Evolutionary conservation across 1,140 invertebrate species (phyloP).

Genomic region (Aethina tumida): DNA sequence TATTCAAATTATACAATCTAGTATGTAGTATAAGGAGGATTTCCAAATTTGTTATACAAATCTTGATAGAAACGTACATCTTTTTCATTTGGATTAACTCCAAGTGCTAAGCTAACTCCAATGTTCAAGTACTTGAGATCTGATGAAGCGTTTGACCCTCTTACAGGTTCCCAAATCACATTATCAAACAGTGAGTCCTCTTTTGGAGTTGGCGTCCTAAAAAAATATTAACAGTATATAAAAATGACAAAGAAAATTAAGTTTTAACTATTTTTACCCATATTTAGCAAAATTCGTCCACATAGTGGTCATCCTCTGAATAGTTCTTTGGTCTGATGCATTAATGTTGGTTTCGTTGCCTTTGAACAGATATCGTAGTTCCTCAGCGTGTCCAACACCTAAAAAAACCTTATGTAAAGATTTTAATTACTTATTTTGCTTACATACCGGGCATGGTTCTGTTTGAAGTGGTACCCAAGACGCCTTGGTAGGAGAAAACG

Average conservation of each 20-base stretch:
- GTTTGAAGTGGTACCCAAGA: slow-evolving; percentile 8
- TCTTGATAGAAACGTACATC: too few species aligned
- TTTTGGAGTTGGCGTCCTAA: too few species aligned
- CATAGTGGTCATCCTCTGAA: slow-evolving; percentile 15
- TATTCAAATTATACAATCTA: too few species aligned
- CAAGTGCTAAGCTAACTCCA: too few species aligned
- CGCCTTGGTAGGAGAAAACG: slow-evolving; percentile 15
- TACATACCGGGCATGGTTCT: slow-evolving; percentile 5
- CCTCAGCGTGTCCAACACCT: slow-evolving; percentile 14
- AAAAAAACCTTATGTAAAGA: slow-evolving; percentile 7
- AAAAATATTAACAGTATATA: not conserved
- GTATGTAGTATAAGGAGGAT: too few species aligned
- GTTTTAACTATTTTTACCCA: slow-evolving; percentile 12
- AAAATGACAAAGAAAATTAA: not conserved
- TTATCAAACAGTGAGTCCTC: too few species aligned
- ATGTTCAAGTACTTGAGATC: too few species aligned
- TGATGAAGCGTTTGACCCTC: too few species aligned
- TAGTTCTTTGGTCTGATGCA: slow-evolving; percentile 10
- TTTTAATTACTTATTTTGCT: slow-evolving; percentile 1
- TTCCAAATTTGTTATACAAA: too few species aligned
- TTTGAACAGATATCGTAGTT: slow-evolving; percentile 11
- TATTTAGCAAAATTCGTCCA: slow-evolving; percentile 25
- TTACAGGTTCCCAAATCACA: too few species aligned
- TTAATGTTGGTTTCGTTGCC: slow-evolving; percentile 11
- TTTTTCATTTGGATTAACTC: too few species aligned